A percentile compares a stretch with the other conserved stretches of the same genome.
Conservation (phyloP, 2,113 vertebrate genomes). For the Cololabis saira region DNA sequence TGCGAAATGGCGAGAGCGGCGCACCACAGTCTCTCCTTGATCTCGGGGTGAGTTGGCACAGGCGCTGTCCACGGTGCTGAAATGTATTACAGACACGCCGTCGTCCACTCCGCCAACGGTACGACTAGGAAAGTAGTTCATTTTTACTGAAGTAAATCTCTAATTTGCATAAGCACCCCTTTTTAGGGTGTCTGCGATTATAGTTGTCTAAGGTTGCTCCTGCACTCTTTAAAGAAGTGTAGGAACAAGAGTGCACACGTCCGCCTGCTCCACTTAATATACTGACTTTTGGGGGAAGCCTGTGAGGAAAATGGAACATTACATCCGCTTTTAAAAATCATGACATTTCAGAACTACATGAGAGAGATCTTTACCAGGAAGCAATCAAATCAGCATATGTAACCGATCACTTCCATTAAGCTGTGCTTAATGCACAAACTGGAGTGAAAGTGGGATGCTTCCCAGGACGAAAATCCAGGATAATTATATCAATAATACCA, state of each 20-base stretch:
- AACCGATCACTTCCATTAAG: slow-evolving; percentile 54
- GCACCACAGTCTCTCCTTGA: slow-evolving; percentile 93
- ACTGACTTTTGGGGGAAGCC: background rate
- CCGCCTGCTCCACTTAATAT: slow-evolving; percentile 9
- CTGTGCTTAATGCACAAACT: slow-evolving; percentile 45
- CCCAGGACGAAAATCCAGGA: slow-evolving; percentile 14
- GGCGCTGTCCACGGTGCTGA: slow-evolving; percentile 55
- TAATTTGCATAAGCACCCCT: slow-evolving; percentile 30
- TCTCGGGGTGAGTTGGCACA: slow-evolving; percentile 90
- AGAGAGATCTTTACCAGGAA: slow-evolving; percentile 42
- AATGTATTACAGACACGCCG: background rate
- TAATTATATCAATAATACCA: slow-evolving; percentile 34
- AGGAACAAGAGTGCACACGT: slow-evolving; percentile 2
- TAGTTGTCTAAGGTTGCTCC: slow-evolving; percentile 1
- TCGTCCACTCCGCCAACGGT: background rate
- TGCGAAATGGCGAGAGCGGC: slow-evolving; percentile 94
- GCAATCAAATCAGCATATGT: slow-evolving; percentile 38
- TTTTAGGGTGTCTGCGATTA: slow-evolving; percentile 10
- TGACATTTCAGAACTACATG: slow-evolving; percentile 40
- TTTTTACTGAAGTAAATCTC: slow-evolving; percentile 38
- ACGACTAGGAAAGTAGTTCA: slow-evolving; percentile 12
- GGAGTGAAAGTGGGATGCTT: slow-evolving; percentile 37
- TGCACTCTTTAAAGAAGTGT: slow-evolving; percentile 32
- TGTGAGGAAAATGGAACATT: slow-evolving; percentile 15
- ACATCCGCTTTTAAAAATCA: slow-evolving; percentile 44